Evolutionary conservation across 2,113 vertebrate species (phyloP).

Genomic region (Hippotragus niger): DNA sequence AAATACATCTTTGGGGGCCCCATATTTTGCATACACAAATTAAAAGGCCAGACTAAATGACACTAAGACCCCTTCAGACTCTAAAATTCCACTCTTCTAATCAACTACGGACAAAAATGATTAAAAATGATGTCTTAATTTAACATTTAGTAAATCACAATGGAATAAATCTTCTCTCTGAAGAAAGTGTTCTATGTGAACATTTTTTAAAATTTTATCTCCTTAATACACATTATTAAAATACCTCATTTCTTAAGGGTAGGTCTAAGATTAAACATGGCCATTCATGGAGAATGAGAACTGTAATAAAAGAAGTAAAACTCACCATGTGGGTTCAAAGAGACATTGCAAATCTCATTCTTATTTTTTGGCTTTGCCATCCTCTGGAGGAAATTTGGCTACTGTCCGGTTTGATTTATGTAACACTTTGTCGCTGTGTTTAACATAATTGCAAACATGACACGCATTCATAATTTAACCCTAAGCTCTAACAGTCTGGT

Average conservation of each 20-base stretch:
- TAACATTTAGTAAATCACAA: constrained; percentile 33
- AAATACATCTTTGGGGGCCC: neutral
- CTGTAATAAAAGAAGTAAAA: neutral
- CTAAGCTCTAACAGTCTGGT: constrained; percentile 34
- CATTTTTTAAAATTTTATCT: neutral
- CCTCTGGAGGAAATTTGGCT: constrained; percentile 71
- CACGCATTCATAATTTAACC: constrained; percentile 72
- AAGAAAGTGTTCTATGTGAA: neutral
- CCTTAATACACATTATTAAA: neutral
- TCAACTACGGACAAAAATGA: neutral
- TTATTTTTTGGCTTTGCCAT: constrained; percentile 57
- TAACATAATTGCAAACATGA: constrained; percentile 76
- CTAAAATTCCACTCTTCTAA: constrained; percentile 6
- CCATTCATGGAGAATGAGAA: neutral
- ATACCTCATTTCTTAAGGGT: constrained; percentile 25
- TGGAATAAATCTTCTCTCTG: neutral
- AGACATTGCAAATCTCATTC: constrained; percentile 20
- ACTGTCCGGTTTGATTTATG: constrained; percentile 75
- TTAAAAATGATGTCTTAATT: neutral
- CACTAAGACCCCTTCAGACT: neutral
- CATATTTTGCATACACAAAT: neutral
- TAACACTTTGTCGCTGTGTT: constrained; percentile 72
- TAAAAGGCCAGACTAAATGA: neutral
- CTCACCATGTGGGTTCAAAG: neutral
- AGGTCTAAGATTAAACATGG: neutral